Conservation (phyloP, 2,888 invertebrate genomes). For the Pseudococcus longispinus region DNA sequence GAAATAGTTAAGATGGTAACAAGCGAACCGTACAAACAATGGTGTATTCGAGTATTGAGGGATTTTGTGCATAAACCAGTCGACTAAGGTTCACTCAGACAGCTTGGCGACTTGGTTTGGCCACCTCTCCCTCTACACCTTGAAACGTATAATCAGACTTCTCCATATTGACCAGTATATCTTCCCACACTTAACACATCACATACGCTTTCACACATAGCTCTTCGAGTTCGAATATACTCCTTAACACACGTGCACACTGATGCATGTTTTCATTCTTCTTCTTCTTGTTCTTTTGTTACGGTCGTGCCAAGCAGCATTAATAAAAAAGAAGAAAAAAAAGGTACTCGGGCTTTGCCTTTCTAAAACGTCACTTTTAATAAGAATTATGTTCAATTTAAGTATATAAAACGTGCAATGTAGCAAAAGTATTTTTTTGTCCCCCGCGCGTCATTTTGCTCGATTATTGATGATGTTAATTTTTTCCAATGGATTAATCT, state of each 20-base stretch:
- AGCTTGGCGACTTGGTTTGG: slow-evolving; percentile 54
- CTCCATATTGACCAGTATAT: slow-evolving; percentile 48
- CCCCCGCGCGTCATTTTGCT: not conserved
- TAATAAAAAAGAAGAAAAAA: slow-evolving; percentile 29
- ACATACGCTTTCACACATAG: slow-evolving; percentile 53
- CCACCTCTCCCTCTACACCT: slow-evolving; percentile 32
- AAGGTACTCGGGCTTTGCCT: slow-evolving; percentile 42
- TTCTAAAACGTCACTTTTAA: slow-evolving; percentile 55
- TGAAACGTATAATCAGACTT: slow-evolving; percentile 44
- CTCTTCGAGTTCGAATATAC: slow-evolving; percentile 6
- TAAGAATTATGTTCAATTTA: slow-evolving; percentile 50
- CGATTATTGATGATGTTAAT: slow-evolving; percentile 39
- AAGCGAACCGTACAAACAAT: slow-evolving; percentile 39
- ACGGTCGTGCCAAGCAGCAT: slow-evolving; percentile 46
- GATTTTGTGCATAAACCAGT: slow-evolving; percentile 38
- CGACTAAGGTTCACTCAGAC: slow-evolving; percentile 51
- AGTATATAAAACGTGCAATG: slow-evolving; percentile 25
- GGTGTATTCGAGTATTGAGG: slow-evolving; percentile 37
- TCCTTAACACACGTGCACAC: slow-evolving; percentile 43
- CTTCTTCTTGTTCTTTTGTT: slow-evolving; percentile 30
- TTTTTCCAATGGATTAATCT: slow-evolving; percentile 32
- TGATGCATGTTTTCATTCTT: slow-evolving; percentile 36
- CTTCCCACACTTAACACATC: slow-evolving; percentile 50
- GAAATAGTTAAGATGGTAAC: slow-evolving; percentile 23
- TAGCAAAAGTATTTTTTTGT: slow-evolving; percentile 12